Conservation (phyloP, 2,797 vertebrate genomes). For the Pipistrellus kuhlii region DNA sequence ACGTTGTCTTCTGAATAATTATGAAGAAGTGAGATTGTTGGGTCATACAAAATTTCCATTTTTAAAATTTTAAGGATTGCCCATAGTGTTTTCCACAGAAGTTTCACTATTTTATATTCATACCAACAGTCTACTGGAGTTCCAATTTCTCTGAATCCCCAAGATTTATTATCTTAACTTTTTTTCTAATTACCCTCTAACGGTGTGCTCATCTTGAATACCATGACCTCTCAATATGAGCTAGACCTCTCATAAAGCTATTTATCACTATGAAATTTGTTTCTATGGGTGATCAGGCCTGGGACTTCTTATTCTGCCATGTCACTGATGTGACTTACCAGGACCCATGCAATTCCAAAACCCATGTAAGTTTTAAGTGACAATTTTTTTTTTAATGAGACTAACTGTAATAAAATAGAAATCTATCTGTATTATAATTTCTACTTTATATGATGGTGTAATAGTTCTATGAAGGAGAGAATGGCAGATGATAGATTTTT, state of each 20-base stretch:
- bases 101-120: not conserved
- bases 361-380: not conserved
- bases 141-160: not conserved
- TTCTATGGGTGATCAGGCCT: not conserved
- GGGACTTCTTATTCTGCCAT: not conserved
- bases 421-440: not conserved
- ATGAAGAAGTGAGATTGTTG: not conserved
- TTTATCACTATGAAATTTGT: not conserved
- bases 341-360: not conserved
- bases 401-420: slow-evolving; percentile 33
- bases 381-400: not conserved
- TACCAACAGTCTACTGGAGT: not conserved
- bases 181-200: not conserved
- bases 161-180: not conserved
- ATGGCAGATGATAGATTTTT: not conserved
- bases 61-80: not conserved
- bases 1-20: not conserved
- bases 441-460: not conserved
- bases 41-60: not conserved
- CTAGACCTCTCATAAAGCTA: not conserved
- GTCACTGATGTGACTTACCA: not conserved
- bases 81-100: not conserved
- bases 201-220: not conserved
- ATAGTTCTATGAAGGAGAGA: not conserved
- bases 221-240: not conserved